Conservation (phyloP, 2,888 invertebrate species). For the Cosmorhoe ocellata region DNA sequence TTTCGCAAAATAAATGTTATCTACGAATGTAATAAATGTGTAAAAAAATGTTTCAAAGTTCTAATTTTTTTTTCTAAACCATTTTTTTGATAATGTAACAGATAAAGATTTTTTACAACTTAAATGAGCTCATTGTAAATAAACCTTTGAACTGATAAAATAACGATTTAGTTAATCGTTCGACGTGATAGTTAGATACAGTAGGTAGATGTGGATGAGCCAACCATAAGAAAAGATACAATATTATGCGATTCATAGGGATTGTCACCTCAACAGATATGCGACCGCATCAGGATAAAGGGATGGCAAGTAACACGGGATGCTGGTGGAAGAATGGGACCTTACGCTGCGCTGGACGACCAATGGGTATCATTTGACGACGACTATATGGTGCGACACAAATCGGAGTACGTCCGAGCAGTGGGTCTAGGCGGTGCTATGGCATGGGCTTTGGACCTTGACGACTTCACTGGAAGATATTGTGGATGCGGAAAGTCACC, state of each 20-base stretch:
- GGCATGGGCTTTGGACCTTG: conserved; percentile 95
- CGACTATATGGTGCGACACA: conserved; percentile 90
- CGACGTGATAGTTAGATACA: not conserved
- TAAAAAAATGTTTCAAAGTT: no score
- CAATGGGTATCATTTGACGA: conserved; percentile 98
- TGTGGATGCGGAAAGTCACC: conserved; percentile 93
- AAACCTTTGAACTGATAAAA: conserved; percentile 1
- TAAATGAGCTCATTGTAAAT: no score
- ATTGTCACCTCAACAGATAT: conserved; percentile 82
- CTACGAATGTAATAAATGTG: no score
- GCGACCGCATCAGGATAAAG: conserved; percentile 87
- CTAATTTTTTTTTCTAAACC: no score
- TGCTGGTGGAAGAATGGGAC: conserved; percentile 91
- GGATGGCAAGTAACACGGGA: conserved; percentile 92
- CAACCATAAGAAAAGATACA: not conserved
- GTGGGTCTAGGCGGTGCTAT: conserved; percentile 93
- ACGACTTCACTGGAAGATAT: conserved; percentile 89
- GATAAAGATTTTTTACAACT: no score
- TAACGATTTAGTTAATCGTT: not conserved
- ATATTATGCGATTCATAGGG: not conserved
- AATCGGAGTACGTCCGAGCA: conserved; percentile 90
- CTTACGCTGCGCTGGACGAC: conserved; percentile 91
- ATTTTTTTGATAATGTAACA: no score
- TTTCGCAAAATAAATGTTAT: not conserved
- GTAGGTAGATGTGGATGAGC: no score